Percentiles rank a stretch among this genome's conserved stretches.
phyloP scores from a whole-genome alignment of 2,113 vertebrate species.

The Rhodinocichla rosea region DNA sequence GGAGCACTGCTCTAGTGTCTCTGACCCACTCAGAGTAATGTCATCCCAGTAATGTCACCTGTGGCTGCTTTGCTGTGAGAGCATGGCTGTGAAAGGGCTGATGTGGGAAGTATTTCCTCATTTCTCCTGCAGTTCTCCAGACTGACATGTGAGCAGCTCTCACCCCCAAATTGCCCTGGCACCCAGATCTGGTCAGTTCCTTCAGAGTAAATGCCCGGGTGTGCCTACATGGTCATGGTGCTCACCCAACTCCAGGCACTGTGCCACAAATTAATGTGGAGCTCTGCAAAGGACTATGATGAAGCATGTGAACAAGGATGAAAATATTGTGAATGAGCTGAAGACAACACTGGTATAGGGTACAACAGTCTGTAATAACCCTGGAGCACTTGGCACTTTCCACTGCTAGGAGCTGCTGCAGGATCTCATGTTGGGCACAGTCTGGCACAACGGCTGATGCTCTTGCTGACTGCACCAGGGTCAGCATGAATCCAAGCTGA shows the following conservation, averaged over 20 bases:
- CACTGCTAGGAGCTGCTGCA: background rate
- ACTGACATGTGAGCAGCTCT: background rate
- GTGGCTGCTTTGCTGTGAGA: background rate
- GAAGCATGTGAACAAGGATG: background rate
- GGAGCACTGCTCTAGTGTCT: background rate
- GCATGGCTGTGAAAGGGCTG: background rate
- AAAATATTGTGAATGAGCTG: background rate
- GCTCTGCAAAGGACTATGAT: background rate
- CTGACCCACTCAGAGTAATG: background rate
- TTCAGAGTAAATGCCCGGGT: background rate
- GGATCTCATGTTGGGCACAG: background rate
- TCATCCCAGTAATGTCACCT: background rate
- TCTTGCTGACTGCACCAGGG: background rate
- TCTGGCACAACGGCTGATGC: background rate
- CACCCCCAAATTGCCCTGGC: background rate
- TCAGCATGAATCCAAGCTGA: background rate
- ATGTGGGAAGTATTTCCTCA: background rate
- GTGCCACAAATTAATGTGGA: accelerated
- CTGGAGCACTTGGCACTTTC: background rate
- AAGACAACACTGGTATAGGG: accelerated
- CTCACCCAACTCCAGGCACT: background rate
- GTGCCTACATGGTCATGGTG: background rate
- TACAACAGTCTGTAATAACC: background rate
- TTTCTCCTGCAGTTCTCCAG: background rate
- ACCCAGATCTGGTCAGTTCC: background rate